phyloP scores from a whole-genome alignment of 2,113 vertebrate genomes.

The Alces alces region DNA sequence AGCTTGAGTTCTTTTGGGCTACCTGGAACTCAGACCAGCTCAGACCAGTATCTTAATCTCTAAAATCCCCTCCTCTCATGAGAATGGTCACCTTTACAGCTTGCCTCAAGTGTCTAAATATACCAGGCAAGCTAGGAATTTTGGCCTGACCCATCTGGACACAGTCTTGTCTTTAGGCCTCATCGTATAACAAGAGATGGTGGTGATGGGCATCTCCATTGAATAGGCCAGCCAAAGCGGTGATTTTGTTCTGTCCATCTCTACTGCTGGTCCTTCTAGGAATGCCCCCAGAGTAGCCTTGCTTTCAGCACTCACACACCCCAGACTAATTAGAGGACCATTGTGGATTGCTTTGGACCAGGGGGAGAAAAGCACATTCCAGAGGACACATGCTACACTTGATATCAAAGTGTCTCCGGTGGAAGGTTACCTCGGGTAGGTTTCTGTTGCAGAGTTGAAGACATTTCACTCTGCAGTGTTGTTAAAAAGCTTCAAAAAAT shows the following conservation, averaged over 20 bases:
- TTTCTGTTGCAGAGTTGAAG: conserved; percentile 75
- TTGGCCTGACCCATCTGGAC: background rate
- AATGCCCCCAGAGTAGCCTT: background rate
- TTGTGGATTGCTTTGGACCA: background rate
- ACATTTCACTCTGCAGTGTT: conserved; percentile 75
- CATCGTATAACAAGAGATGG: background rate
- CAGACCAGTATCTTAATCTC: background rate
- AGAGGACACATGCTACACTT: conserved; percentile 25
- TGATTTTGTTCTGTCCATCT: background rate
- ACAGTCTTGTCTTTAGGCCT: background rate
- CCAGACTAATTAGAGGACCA: background rate
- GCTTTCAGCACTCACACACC: background rate
- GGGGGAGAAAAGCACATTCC: background rate
- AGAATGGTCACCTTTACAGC: background rate
- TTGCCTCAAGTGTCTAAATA: background rate
- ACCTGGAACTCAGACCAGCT: background rate
- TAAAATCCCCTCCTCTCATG: background rate
- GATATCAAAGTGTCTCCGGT: conserved; percentile 33
- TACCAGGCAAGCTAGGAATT: background rate
- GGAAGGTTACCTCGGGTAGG: conserved; percentile 57
- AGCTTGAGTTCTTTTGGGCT: background rate
- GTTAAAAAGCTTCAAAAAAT: conserved; percentile 67
- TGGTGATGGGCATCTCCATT: background rate
- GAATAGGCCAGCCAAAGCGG: background rate
- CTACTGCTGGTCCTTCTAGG: background rate